These are phyloP conservation scores for Tautogolabrus adspersus DNA, from an alignment of 2,113 vertebrate species.

Conservation along the genomic window DNA sequence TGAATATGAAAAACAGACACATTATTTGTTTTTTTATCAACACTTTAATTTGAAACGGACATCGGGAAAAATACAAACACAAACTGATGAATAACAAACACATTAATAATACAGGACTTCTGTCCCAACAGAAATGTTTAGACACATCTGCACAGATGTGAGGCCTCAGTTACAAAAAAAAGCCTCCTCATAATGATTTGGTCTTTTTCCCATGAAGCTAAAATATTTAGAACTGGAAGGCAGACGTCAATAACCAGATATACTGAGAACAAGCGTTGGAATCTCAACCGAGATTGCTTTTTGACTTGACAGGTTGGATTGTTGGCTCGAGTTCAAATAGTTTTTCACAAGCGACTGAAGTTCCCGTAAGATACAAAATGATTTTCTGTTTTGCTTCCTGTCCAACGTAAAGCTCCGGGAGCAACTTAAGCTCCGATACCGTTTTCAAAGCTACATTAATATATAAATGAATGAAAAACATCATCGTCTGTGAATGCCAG, in stretches of 20 bases:
- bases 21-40: slow-evolving; percentile 18
- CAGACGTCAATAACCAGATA: too few relatives aligned
- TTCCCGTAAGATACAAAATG: background rate
- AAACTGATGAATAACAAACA: slow-evolving; percentile 17
- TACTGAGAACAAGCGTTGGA: too few relatives aligned
- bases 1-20: background rate
- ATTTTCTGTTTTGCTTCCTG: background rate
- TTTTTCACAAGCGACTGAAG: background rate
- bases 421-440: too few relatives aligned
- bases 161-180: slow-evolving; percentile 9
- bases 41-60: slow-evolving; percentile 48
- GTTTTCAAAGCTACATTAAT: too few relatives aligned
- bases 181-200: background rate
- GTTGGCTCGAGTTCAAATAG: background rate
- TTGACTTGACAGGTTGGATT: background rate
- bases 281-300: too few relatives aligned
- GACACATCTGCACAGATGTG: background rate
- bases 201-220: too few relatives aligned
- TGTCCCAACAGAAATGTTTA: background rate
- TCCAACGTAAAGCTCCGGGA: background rate
- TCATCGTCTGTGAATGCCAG: too few relatives aligned
- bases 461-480: too few relatives aligned
- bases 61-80: slow-evolving; percentile 28
- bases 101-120: background rate
- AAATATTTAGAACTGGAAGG: too few relatives aligned